Conservation (phyloP, 2,113 vertebrate genomes). For the Physeter macrocephalus region DNA sequence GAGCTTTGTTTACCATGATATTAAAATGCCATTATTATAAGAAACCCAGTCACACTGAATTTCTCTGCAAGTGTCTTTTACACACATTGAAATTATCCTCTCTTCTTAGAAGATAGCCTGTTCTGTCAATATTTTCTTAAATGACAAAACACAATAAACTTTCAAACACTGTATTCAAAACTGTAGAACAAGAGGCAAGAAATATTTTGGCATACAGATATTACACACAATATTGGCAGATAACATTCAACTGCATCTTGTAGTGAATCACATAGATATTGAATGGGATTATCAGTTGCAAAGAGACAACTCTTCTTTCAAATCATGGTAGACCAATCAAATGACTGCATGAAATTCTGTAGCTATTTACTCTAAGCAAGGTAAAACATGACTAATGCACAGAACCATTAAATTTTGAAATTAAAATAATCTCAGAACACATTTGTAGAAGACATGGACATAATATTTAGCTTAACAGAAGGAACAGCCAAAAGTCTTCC, state of each 20-base stretch:
- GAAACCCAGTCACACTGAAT: background rate
- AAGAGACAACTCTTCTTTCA: slow-evolving; percentile 64
- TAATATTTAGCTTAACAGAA: slow-evolving; percentile 40
- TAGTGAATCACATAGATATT: slow-evolving; percentile 72
- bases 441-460: slow-evolving; percentile 35
- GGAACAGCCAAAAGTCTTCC: slow-evolving; percentile 4
- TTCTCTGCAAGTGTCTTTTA: background rate
- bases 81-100: background rate
- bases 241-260: slow-evolving; percentile 62
- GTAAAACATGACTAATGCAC: slow-evolving; percentile 73
- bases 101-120: background rate
- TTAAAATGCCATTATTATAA: background rate
- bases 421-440: slow-evolving; percentile 65
- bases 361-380: slow-evolving; percentile 71
- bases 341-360: slow-evolving; percentile 55
- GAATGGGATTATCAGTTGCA: slow-evolving; percentile 71
- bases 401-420: slow-evolving; percentile 64
- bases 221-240: slow-evolving; percentile 19
- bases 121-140: slow-evolving; percentile 48
- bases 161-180: slow-evolving; percentile 46
- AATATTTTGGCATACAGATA: slow-evolving; percentile 46
- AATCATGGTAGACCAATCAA: slow-evolving; percentile 65
- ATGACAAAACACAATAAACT: slow-evolving; percentile 53
- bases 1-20: background rate
- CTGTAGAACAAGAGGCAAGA: slow-evolving; percentile 32